Evolutionary conservation across 2,888 invertebrate genomes (phyloP), one percentile per base, ranked within the genome.

Genomic region (Seira sanloemensis): DNA sequence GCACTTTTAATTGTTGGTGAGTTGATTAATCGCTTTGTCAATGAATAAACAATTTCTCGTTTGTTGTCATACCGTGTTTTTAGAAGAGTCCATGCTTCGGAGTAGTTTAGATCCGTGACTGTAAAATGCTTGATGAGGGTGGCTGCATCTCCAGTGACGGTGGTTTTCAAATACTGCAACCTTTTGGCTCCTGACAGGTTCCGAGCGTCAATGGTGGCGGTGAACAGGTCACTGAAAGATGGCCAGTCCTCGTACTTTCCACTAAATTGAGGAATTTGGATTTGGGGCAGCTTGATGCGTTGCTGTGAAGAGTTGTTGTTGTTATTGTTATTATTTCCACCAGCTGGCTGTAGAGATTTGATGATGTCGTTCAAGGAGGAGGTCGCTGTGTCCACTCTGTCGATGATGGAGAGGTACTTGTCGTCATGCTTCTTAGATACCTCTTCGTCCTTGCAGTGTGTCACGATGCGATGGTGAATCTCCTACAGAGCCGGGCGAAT

Each of bases 11-110:
- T n/a, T n/a, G n/a, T n/a, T 2, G 50, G 62, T 25, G 73, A 74
- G 19, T n/a, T 7, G 25, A 74, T n/a, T 24, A 84, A 25, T 12
- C 58, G 16, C 0, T 65, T 21, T 0, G 78, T 21, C 16, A 54
- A 62, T 12, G 67, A 7, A 24, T 16, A 24, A 5, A 80, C 50
- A 16, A 85, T 78, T 46, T 73, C 66, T 12, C 78, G 65, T 12
- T 71, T 46, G 50, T 86, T 78, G 21, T 86, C 50, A 24, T 86
- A 86, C 21, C 83, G 19, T n/a, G 58, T 19, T 18, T 19, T 46
- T 0, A 83, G 67, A n/a, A 83, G 7, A 7, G 54, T 26, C 86
- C 86, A 85, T 1, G 85, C 85, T 25, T 37, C 78, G 12, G 9
- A 21, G 50, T 73, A 85, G 71, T 85, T 85, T 1, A 4, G 62